Evolutionary conservation across 2,113 vertebrate genomes (phyloP).

Genomic region (Tiliqua scincoides): DNA sequence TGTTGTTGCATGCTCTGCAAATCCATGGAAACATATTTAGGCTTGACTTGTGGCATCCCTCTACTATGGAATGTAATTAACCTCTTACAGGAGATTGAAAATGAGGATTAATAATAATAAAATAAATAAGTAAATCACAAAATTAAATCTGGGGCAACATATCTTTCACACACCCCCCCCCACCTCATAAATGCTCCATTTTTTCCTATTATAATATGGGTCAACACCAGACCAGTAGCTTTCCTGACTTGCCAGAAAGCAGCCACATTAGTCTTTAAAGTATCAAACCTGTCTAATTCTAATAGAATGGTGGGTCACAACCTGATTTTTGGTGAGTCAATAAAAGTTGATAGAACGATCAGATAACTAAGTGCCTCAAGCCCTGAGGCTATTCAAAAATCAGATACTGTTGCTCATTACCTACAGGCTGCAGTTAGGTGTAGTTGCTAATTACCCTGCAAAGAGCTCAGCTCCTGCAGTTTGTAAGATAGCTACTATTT

Average conservation of each 20-base stretch:
- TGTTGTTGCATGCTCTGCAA: neutral
- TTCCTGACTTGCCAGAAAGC: neutral
- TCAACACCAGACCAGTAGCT: neutral
- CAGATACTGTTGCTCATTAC: too few relatives aligned
- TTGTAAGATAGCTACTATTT: too few relatives aligned
- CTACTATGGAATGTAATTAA: neutral
- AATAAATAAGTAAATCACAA: neutral
- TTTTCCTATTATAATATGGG: neutral
- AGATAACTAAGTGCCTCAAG: too few relatives aligned
- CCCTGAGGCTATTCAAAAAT: too few relatives aligned
- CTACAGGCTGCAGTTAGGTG: too few relatives aligned
- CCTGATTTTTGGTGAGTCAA: too few relatives aligned
- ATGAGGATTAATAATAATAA: neutral
- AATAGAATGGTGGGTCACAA: too few relatives aligned
- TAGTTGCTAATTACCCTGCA: too few relatives aligned
- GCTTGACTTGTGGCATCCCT: too few relatives aligned
- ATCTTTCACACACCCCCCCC: neutral
- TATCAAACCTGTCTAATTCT: neutral
- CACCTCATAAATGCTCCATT: neutral
- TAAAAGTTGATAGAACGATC: too few relatives aligned
- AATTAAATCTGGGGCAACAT: neutral
- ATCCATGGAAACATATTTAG: too few relatives aligned
- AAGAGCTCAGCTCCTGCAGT: too few relatives aligned
- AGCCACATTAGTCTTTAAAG: neutral
- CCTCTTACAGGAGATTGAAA: neutral